phyloP scores from a whole-genome alignment of 2,113 vertebrate genomes.

The Telmatochromis sp. region DNA sequence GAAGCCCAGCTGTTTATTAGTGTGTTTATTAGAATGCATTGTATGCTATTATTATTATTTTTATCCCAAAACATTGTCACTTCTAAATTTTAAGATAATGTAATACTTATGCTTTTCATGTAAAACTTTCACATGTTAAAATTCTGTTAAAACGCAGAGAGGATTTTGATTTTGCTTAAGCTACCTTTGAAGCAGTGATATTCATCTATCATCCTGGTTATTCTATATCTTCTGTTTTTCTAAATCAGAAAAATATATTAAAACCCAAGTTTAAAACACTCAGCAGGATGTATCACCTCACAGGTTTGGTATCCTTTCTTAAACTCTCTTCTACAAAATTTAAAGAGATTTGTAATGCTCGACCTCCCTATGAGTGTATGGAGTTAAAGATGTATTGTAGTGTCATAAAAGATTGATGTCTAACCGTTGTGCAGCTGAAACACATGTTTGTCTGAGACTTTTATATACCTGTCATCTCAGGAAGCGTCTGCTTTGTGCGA shows the following conservation, averaged over 20 bases:
- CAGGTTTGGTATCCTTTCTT: background rate
- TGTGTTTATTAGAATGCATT: background rate
- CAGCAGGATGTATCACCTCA: rapidly evolving
- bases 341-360: background rate
- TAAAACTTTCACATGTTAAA: background rate
- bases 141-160: background rate
- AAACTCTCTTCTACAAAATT: background rate
- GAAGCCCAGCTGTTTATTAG: background rate
- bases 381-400: background rate
- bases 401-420: background rate
- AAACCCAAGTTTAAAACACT: background rate
- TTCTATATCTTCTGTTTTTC: background rate
- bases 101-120: background rate
- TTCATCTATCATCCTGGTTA: background rate
- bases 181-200: background rate
- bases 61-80: background rate
- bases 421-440: background rate
- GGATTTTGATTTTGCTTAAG: background rate
- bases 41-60: background rate
- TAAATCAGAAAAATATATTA: background rate
- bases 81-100: background rate
- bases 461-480: background rate
- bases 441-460: background rate
- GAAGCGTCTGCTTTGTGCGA: background rate
- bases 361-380: background rate